Base-by-base conservation (phyloP, 2,797 vertebrate species). In the Buphagus erythrorhynchus region DNA sequence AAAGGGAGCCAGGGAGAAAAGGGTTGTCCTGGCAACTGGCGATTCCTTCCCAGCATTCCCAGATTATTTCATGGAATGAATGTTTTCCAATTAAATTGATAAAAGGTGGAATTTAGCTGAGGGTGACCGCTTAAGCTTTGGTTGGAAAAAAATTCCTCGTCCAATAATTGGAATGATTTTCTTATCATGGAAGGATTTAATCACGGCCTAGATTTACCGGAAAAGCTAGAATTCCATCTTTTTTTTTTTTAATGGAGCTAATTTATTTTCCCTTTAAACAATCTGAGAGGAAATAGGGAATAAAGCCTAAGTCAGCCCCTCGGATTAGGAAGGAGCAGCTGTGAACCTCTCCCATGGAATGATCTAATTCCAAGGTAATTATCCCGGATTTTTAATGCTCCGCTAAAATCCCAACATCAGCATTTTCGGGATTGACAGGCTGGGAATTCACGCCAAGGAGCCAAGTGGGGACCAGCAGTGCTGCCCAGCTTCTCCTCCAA, bases 81-180 rank as follows among this genome's bases (percentile, higher is more conserved):
- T 13, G 48, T 79, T 95, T 96, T 74, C 90, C 90, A 90, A 95
- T 94, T 88, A 91, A 93, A 86, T 57, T 77, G n/a, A 28, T 88
- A 88, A 87, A 79, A 90, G 62, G 38, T 54, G 6, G n/a, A 52
- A 65, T 31, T 61, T 58, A 88, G 83, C 81, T 25, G 35, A 88
- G 35, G 67, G 72, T 33, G 17, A 89, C 75, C 66, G 33, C 83
- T 95, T 59, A 28, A 67, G 19, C 12, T 61, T 79, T 42, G 36
- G 33, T 17, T 63, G 63, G 11, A 73, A 72, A 85, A 40, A 80
- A 87, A 45, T 61, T 38, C 54, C 46, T 28, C 33, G 29, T 68
- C 28, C 33, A 17, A 17, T 67, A 52, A 76, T 29, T 45, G 54
- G 25, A n/a, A 69, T 55, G 83, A 52, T 75, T 84, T 90, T 80